Conservation (phyloP, 2,888 invertebrate species). For the Cantharis rustica region DNA sequence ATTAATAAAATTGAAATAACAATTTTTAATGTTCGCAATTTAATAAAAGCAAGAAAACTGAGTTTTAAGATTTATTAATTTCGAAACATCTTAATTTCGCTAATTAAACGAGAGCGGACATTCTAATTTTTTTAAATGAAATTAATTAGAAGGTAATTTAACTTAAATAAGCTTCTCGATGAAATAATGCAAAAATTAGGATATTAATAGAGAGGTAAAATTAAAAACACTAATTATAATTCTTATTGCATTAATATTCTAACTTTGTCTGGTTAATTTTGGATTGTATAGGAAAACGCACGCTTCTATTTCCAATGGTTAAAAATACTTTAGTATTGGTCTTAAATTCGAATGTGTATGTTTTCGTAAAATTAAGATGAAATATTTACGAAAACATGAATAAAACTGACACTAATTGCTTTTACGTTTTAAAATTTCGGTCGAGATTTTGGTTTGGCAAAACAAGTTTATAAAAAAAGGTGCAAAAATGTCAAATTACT, state of each 20-base stretch:
- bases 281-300: slow-evolving; percentile 16
- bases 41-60: neutral
- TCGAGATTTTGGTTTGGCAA: neutral
- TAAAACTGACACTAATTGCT: neutral
- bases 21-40: neutral
- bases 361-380: neutral
- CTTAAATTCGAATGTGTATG: neutral
- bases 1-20: neutral
- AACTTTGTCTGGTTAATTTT: slow-evolving; percentile 19
- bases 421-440: neutral
- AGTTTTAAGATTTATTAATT: neutral
- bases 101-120: neutral
- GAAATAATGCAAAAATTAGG: neutral
- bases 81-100: neutral
- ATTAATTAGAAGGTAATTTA: neutral
- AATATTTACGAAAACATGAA: neutral
- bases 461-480: neutral
- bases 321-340: slow-evolving; percentile 25
- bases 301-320: slow-evolving; percentile 22
- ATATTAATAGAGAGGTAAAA: neutral
- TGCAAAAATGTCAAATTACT: slow-evolving; percentile 45
- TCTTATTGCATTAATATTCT: neutral
- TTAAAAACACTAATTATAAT: neutral
- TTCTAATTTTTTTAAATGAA: neutral
- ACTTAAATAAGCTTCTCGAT: neutral